Evolutionary conservation across 2,888 invertebrate genomes (phyloP).

Genomic region (Marronus borbonicus): DNA sequence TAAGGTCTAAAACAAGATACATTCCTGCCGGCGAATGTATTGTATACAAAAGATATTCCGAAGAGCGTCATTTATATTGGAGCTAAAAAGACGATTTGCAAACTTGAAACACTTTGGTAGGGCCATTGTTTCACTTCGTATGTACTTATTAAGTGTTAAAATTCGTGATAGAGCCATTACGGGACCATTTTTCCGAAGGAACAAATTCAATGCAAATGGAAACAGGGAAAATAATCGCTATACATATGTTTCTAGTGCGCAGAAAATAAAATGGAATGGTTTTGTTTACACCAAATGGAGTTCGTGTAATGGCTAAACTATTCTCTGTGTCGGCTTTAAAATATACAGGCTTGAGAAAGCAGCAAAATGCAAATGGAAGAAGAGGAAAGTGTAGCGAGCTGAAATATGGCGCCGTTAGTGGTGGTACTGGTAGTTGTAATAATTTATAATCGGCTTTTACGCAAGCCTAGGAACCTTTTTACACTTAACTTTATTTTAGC

Average conservation of each 20-base stretch:
- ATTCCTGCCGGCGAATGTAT: slow-evolving; percentile 8
- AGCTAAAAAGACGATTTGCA: slow-evolving; percentile 30
- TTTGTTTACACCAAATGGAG: slow-evolving; percentile 50
- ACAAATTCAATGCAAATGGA: slow-evolving; percentile 59
- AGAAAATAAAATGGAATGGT: slow-evolving; percentile 52
- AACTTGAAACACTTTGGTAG: slow-evolving; percentile 26
- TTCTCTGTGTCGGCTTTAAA: slow-evolving; percentile 39
- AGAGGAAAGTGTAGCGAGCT: slow-evolving; percentile 25
- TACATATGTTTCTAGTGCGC: slow-evolving; percentile 54
- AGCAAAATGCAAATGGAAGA: slow-evolving; percentile 44
- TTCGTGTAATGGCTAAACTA: slow-evolving; percentile 50
- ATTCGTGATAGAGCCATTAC: slow-evolving; percentile 49
- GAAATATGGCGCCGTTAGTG: slow-evolving; percentile 35
- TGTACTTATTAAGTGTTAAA: slow-evolving; percentile 51
- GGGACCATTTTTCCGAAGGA: slow-evolving; percentile 47
- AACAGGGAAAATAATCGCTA: slow-evolving; percentile 53
- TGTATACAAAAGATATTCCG: slow-evolving; percentile 28
- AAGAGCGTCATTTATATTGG: slow-evolving; percentile 25
- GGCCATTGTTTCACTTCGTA: slow-evolving; percentile 45
- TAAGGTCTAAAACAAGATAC: slow-evolving; percentile 21
- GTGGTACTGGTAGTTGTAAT: slow-evolving; percentile 15
- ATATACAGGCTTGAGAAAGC: slow-evolving; percentile 35
- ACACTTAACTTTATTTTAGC: slow-evolving; percentile 17
- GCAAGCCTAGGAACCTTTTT: slow-evolving; percentile 9
- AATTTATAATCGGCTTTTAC: slow-evolving; percentile 24